Evolutionary conservation across 2,888 invertebrate genomes (phyloP), one percentile per base, ranked within the genome.

Genomic region (Parnassius glacialis): DNA sequence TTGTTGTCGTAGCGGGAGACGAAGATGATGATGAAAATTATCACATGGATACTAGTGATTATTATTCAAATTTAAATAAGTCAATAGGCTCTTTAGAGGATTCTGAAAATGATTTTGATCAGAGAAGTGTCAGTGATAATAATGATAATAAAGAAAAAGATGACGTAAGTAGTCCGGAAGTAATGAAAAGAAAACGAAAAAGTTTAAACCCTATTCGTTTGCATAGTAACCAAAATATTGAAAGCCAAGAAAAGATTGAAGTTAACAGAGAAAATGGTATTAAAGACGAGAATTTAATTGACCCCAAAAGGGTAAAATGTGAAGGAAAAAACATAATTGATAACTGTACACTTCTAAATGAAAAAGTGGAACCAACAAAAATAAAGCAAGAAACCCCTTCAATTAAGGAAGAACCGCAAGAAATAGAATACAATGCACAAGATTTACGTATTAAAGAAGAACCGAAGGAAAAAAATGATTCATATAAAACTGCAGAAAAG

Each of bases 121-220:
- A 88, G 73, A 83, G 84, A 73, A 90, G 90, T 72, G 65, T 82
- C 0, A 87, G 87, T 76, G 90, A 90, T 59, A 85, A 84, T 65
- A 87, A 85, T 61, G 90, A 91, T 68, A 70, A 70, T 43, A 68
- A 64, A 50, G 90, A 89, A 64, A 93, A 93, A 84, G 93, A 93
- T 68, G 93, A 92, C 69, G 67, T 74, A 11, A 78, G 82, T 52
- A 92, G 88, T 66, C 90, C 92, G 42, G 93, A 93, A 74, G 93
- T 94, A n/a, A 94, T 93, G 75, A 95, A 95, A 76, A 92, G 97
- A 61, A 98, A 98, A 84, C 93, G 97, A 42, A 98, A 98, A 87
- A 97, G 95, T 73, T 94, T 96, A 72, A 97, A 97, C 80, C 97
- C 97, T 0, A 96, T 95, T 1, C 93, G 96, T 67, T 95, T 96